Evolutionary conservation across 2,113 vertebrate genomes (phyloP).

Genomic region (Nerophis ophidion): DNA sequence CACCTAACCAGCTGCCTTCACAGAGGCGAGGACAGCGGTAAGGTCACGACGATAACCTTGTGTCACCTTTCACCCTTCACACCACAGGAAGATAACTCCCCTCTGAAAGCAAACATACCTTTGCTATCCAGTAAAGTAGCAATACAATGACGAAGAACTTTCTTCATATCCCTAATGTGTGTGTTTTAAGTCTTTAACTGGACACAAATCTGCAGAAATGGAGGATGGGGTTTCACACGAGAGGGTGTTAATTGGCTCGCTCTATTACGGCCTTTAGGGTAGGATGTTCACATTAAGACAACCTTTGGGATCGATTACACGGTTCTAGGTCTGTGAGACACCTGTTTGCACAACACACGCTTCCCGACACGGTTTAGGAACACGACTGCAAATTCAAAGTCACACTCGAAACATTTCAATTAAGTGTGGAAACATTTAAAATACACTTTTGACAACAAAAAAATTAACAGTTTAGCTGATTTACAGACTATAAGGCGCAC

Average conservation of each 20-base stretch:
- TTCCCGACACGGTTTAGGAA: background rate
- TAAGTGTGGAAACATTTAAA: too few relatives aligned
- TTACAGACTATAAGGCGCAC: too few relatives aligned
- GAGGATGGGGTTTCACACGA: constrained; percentile 38
- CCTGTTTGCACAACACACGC: constrained; percentile 25
- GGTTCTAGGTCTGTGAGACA: constrained; percentile 26
- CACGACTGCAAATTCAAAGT: constrained; percentile 6
- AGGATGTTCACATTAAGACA: constrained; percentile 21
- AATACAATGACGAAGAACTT: constrained; percentile 29
- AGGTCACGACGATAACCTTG: constrained; percentile 54
- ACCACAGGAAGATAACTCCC: constrained; percentile 46
- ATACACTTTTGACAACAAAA: too few relatives aligned
- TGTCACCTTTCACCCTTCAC: constrained; percentile 54
- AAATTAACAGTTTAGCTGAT: too few relatives aligned
- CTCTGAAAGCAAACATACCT: constrained; percentile 46
- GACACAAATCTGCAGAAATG: constrained; percentile 36
- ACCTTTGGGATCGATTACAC: constrained; percentile 34
- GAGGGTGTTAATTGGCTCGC: constrained; percentile 35
- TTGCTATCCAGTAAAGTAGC: background rate
- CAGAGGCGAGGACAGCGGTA: constrained; percentile 44
- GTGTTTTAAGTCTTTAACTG: constrained; percentile 34
- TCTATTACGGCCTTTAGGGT: constrained; percentile 33
- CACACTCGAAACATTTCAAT: background rate
- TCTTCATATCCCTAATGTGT: constrained; percentile 12
- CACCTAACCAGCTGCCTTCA: constrained; percentile 23